phyloP scores from a whole-genome alignment of 1,140 invertebrate species.

The Drosophila yakuba region DNA sequence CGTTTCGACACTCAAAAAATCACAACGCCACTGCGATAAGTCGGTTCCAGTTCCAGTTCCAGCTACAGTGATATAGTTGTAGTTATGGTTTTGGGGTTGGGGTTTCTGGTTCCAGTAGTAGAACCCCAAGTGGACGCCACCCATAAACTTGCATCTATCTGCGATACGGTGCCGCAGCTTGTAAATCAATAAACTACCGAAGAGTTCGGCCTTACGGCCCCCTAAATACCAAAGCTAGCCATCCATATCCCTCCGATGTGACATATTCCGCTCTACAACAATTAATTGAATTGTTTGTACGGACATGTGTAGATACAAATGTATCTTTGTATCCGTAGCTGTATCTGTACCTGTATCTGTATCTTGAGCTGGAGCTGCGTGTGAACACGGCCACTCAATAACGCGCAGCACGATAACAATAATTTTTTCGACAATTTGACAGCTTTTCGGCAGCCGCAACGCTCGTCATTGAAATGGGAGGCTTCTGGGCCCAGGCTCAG shows the following conservation, averaged over 20 bases:
- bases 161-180: constrained; percentile 59
- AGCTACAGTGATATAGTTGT: no score
- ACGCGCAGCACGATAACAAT: constrained; percentile 72
- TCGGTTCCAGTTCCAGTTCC: constrained; percentile 39
- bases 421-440: constrained; percentile 79
- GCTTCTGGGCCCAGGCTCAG: constrained; percentile 29
- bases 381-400: constrained; percentile 81
- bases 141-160: constrained; percentile 42
- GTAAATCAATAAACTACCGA: constrained; percentile 83
- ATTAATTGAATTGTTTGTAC: constrained; percentile 82
- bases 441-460: constrained; percentile 67
- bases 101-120: not conserved
- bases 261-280: constrained; percentile 70
- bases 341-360: constrained; percentile 14
- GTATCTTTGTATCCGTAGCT: constrained; percentile 60
- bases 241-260: constrained; percentile 45
- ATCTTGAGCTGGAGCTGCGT: constrained; percentile 37
- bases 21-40: constrained; percentile 73
- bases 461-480: constrained; percentile 35
- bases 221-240: constrained; percentile 9
- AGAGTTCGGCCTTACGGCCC: constrained; percentile 32
- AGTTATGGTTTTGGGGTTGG: no score
- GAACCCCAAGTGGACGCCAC: constrained; percentile 51
- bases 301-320: constrained; percentile 79
- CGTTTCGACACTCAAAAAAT: constrained; percentile 81